Evolutionary conservation across 1,140 invertebrate species (phyloP).

Genomic region (Magallana gigas): DNA sequence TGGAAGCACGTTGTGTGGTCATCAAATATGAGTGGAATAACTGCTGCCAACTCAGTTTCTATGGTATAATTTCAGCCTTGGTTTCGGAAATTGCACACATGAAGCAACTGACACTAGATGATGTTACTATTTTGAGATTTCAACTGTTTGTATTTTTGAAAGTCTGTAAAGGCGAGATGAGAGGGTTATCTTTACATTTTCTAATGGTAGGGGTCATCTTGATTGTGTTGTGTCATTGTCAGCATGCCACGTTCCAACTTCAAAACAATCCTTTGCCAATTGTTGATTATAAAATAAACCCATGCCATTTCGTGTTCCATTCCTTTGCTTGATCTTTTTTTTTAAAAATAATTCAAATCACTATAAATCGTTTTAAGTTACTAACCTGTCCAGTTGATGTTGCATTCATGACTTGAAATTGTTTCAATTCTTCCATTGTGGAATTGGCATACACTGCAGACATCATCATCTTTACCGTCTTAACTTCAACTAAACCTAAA

Average conservation of each 20-base stretch:
- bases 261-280: not conserved
- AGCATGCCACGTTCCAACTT: constrained; percentile 34
- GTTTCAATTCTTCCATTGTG: constrained; percentile 1
- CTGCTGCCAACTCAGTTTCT: not conserved
- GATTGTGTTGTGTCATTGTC: constrained; percentile 42
- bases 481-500: constrained; percentile 17
- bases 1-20: not conserved
- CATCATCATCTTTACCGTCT: constrained; percentile 31
- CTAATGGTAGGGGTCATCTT: constrained; percentile 24
- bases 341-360: too few species aligned
- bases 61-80: constrained; percentile 1
- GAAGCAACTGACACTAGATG: constrained; percentile 42
- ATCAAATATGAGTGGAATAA: constrained; percentile 38
- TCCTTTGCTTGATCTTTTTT: constrained; percentile 41
- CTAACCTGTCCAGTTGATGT: constrained; percentile 4
- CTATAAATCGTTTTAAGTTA: too few species aligned
- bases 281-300: not conserved
- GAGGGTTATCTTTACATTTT: constrained; percentile 48
- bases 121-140: constrained; percentile 32
- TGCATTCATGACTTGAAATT: constrained; percentile 1
- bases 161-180: constrained; percentile 19
- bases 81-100: constrained; percentile 39
- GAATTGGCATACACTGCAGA: constrained; percentile 13
- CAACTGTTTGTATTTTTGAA: constrained; percentile 43
- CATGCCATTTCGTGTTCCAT: constrained; percentile 45